Base-by-base conservation (phyloP, 2,888 invertebrate species). In the Trichopria drosophilae region DNA sequence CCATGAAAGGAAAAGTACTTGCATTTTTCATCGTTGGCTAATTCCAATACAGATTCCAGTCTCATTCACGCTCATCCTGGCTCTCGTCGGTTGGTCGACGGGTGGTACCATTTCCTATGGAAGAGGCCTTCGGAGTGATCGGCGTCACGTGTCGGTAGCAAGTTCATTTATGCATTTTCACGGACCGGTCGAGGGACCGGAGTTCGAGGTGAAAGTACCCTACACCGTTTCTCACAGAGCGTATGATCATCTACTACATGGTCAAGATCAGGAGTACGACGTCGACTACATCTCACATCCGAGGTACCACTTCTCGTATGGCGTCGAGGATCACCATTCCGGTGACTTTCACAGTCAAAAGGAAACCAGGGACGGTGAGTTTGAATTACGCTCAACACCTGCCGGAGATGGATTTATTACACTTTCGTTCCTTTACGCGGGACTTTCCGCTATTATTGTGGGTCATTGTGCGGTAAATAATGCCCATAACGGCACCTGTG, bases 281-380 rank as follows among this genome's bases (percentile, higher is more conserved):
- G 10, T 62, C 3, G 72, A 74, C 57, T 74, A 73, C 46, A 63
- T 71, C 15, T 73, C 68, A 6, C 68, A 71, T 60, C 73, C 73
- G 0, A 72, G 68, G 55, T 74, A 74, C 48, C 53, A 73, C 35
- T 73, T 67, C 41, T 63, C 68, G 1, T 73, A 73, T 36, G 72
- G 72, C 7, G 70, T 73, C 12, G 66, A 73, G 57, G 73, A 73
- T 53, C 66, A 69, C 49, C 67, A 69, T 22, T 68, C 75, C 9
- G 77, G 77, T 7, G 77, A 78, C 59, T 70, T 71, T 56, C 77
- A 78, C 55, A 67, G 69, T 2, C 77, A 77, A 46, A 75, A 76
- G 53, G 78, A 78, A 56, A 61, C 64, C 4, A 69, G 76, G 19
- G 75, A 77, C 50, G 73, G 73, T 73, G 51, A 67, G 68, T 62